Evolutionary conservation across 64 coral and sea anemone genomes (phyloP).

Genomic region (Stichodactyla helianthus): DNA sequence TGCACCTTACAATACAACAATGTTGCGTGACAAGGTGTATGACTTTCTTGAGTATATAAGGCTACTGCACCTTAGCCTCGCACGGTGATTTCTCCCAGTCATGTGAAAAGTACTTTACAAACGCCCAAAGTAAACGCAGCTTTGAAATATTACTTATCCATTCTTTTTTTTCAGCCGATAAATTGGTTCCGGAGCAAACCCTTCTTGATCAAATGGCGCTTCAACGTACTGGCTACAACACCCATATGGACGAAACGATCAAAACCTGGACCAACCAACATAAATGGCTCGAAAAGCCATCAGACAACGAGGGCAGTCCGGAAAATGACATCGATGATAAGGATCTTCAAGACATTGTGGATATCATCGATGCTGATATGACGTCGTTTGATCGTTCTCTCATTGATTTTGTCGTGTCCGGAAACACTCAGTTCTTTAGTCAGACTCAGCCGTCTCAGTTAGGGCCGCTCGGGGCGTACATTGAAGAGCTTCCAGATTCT

Average conservation of each 20-base stretch:
- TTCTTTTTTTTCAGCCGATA: constrained; percentile 42
- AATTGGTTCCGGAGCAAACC: constrained; percentile 50
- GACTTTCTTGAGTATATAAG: no score
- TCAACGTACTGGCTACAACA: constrained; percentile 32
- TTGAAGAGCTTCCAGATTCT: constrained; percentile 8
- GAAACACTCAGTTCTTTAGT: neutral
- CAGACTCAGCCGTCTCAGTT: neutral
- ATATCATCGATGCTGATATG: constrained; percentile 42
- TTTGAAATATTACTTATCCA: neutral
- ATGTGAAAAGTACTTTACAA: neutral
- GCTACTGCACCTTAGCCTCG: no score
- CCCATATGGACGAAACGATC: neutral
- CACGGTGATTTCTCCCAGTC: no score
- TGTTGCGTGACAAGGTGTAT: no score
- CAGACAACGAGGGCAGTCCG: neutral
- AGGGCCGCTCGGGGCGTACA: neutral
- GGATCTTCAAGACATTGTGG: constrained; percentile 37
- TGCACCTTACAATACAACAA: no score
- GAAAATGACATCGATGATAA: constrained; percentile 32
- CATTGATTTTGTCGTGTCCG: constrained; percentile 44
- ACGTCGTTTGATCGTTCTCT: constrained; percentile 37
- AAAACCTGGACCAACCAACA: neutral
- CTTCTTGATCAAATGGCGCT: constrained; percentile 36
- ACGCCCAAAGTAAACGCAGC: neutral
- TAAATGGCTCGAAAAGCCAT: constrained; percentile 7